phyloP scores from a whole-genome alignment of 2,888 invertebrate genomes.

The Petrolisthes cinctipes region DNA sequence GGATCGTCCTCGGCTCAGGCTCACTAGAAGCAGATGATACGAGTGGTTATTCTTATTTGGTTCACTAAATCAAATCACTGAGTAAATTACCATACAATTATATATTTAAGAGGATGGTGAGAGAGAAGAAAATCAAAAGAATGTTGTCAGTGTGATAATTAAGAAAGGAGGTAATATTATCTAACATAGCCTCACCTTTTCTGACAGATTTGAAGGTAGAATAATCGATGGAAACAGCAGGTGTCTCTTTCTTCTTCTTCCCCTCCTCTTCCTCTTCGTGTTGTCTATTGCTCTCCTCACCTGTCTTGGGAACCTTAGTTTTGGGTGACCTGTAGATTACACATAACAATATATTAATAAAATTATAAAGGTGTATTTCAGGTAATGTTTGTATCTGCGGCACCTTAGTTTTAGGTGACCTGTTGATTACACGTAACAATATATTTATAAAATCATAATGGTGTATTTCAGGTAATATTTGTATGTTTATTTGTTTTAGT shows the following conservation, averaged over 20 bases:
- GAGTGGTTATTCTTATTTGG: neutral
- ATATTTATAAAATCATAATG: no score
- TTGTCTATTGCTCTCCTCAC: slow-evolving; percentile 8
- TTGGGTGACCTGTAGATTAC: slow-evolving; percentile 29
- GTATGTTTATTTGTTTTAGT: no score
- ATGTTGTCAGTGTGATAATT: no score
- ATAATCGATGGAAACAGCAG: slow-evolving; percentile 40
- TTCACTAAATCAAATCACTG: neutral
- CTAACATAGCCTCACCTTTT: slow-evolving; percentile 35
- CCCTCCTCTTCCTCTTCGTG: slow-evolving; percentile 49
- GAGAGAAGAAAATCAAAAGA: no score
- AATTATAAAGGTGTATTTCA: no score
- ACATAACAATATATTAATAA: no score
- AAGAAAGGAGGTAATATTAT: no score
- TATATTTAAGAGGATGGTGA: neutral
- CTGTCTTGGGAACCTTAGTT: neutral
- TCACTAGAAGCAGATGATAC: slow-evolving; percentile 38
- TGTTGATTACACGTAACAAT: neutral
- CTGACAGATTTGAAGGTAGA: slow-evolving; percentile 56
- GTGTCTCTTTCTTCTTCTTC: slow-evolving; percentile 32
- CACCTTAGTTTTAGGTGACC: slow-evolving; percentile 30
- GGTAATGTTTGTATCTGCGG: no score
- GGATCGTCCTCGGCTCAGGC: slow-evolving; percentile 50
- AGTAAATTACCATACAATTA: neutral
- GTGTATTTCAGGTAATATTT: no score